Evolutionary conservation across 2,113 vertebrate genomes (phyloP).

Genomic region (Antechinus flavipes): DNA sequence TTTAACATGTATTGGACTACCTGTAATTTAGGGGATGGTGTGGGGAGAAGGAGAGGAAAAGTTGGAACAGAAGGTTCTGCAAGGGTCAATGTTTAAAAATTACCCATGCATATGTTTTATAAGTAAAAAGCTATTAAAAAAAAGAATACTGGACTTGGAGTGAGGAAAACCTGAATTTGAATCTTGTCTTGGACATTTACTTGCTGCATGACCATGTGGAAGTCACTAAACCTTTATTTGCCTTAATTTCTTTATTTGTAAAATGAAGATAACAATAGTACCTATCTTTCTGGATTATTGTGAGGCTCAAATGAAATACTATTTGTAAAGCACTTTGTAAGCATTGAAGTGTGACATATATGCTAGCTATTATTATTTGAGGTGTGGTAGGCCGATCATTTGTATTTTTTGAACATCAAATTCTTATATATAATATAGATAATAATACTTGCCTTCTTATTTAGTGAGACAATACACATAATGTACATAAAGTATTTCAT

Average conservation of each 20-base stretch:
- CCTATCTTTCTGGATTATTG: not conserved
- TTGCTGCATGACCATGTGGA: not conserved
- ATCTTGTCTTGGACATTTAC: not conserved
- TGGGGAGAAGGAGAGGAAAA: too few species aligned
- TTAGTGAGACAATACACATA: not conserved
- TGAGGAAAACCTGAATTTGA: constrained; percentile 12
- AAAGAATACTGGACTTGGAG: not conserved
- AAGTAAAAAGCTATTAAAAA: too few species aligned
- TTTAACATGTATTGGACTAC: too few species aligned
- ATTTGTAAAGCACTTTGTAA: not conserved
- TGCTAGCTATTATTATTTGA: not conserved
- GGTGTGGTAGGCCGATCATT: not conserved
- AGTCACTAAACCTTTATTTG: not conserved
- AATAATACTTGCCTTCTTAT: not conserved
- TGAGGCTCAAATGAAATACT: not conserved
- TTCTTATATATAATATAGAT: not conserved
- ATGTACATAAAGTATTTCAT: not conserved
- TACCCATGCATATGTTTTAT: too few species aligned
- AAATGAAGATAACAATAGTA: not conserved
- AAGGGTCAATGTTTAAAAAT: too few species aligned
- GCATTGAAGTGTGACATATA: not conserved
- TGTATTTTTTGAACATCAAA: not conserved
- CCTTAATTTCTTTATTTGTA: not conserved
- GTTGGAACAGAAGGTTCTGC: too few species aligned
- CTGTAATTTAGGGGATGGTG: too few species aligned